Evolutionary conservation across 2,888 invertebrate species (phyloP).

Genomic region (Aporophyla nigra): DNA sequence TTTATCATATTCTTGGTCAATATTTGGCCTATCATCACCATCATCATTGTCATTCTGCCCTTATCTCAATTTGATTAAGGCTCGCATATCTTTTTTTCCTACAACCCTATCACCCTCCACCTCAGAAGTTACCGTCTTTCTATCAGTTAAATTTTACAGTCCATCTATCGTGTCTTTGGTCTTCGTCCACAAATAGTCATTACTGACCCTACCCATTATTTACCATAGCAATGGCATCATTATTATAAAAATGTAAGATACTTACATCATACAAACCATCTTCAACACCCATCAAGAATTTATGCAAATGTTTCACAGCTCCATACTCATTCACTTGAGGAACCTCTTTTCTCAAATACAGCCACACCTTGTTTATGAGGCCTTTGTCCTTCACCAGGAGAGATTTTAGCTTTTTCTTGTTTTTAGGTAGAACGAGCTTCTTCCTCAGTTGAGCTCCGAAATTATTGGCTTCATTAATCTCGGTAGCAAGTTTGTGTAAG

Average conservation of each 20-base stretch:
- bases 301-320: conserved; percentile 61
- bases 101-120: neutral
- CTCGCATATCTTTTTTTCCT: neutral
- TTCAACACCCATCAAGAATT: conserved; percentile 70
- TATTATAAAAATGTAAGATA: neutral
- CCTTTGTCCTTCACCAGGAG: conserved; percentile 58
- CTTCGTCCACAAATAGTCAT: neutral
- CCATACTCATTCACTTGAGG: neutral
- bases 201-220: too few species aligned
- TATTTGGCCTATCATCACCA: neutral
- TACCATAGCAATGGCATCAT: neutral
- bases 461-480: conserved; percentile 28
- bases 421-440: conserved; percentile 54
- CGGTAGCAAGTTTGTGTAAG: conserved; percentile 68
- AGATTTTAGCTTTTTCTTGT: conserved; percentile 48
- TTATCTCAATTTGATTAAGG: neutral
- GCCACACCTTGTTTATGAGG: conserved; percentile 62
- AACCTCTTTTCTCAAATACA: conserved; percentile 42
- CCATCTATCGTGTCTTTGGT: neutral
- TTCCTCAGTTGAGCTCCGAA: conserved; percentile 21
- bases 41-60: too few species aligned
- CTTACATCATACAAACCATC: conserved; percentile 78
- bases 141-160: too few species aligned
- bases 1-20: neutral
- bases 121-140: neutral